Evolutionary conservation across 1,140 invertebrate species (phyloP).

Genomic region (Apolygus lucorum): DNA sequence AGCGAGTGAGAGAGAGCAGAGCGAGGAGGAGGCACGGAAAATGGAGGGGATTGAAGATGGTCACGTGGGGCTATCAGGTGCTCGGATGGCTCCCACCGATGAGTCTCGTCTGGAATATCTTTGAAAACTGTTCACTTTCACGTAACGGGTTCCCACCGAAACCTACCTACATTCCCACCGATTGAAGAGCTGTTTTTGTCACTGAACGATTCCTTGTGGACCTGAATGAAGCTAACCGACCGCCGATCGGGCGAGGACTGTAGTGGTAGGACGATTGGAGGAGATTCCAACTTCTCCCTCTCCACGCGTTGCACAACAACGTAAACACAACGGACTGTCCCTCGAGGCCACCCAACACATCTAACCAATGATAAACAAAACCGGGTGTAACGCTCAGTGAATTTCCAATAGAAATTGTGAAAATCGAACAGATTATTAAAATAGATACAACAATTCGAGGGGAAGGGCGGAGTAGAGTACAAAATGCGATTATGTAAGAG

Average conservation of each 20-base stretch:
- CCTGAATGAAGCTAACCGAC: neutral
- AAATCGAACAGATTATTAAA: too few relatives aligned
- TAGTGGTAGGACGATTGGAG: slow-evolving; percentile 12
- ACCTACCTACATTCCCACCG: neutral
- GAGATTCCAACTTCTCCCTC: neutral
- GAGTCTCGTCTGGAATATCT: too few relatives aligned
- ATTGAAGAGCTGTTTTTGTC: neutral
- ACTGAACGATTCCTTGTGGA: neutral
- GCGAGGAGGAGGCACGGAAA: slow-evolving; percentile 1
- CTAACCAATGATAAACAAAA: neutral
- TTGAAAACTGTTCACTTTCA: too few relatives aligned
- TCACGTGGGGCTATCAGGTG: slow-evolving; percentile 34
- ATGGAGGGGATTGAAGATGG: slow-evolving; percentile 37
- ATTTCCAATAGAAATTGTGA: neutral
- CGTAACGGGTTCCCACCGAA: neutral
- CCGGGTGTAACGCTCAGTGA: neutral
- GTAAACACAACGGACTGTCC: neutral
- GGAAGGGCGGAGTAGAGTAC: too few relatives aligned
- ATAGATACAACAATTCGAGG: too few relatives aligned
- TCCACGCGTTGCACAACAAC: slow-evolving; percentile 5
- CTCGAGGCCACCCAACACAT: neutral
- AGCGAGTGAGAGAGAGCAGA: slow-evolving; percentile 29
- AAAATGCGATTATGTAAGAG: neutral
- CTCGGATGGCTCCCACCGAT: slow-evolving; percentile 31
- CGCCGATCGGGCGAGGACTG: neutral